Base-by-base conservation (phyloP, 2,797 vertebrate species). In the Sciurus carolinensis region DNA sequence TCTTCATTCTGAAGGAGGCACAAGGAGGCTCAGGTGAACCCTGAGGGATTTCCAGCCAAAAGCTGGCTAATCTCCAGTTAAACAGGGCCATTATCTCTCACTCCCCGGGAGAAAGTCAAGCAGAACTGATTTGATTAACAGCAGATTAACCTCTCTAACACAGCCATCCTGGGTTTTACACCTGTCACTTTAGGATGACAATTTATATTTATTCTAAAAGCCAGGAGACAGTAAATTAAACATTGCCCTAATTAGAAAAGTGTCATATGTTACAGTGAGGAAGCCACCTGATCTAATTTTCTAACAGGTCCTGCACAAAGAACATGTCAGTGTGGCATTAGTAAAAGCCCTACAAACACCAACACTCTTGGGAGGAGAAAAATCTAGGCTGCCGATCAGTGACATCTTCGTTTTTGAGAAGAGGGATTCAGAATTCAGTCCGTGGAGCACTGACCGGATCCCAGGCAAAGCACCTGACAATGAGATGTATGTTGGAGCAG, bases 121-220 rank as follows among this genome's bases (percentile, higher is more conserved):
- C 98, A 99, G 99, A 99, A 99, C 98, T 98, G 98, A 99, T 99
- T 98, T 99, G 99, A 99, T 99, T 99, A 99, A 99, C 98, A 99
- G 98, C 98, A 98, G 99, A 99, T 99, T 99, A 99, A 98, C 99
- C 98, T 99, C 98, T 98, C 98, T 98, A 98, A 99, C 98, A 98
- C 98, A 98, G 98, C 98, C 98, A 98, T 98, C 98, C 98, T 98
- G 98, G 98, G 98, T 98, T 98, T 98, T 98, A 98, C 98, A 99
- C 98, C 98, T 99, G 98, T 98, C 99, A 99, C 98, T 99, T 98
- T 98, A 98, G 98, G 98, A 98, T 98, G 98, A 98, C 98, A 99
- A 98, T 99, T 99, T 98, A 98, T 99, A 98, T 99, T 98, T 99
- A 99, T 98, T 98, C 98, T 98, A 98, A 98, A 99, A 98, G 98